Base-by-base conservation (phyloP, 1,140 invertebrate genomes). In the Drosophila sulfurigaster region DNA sequence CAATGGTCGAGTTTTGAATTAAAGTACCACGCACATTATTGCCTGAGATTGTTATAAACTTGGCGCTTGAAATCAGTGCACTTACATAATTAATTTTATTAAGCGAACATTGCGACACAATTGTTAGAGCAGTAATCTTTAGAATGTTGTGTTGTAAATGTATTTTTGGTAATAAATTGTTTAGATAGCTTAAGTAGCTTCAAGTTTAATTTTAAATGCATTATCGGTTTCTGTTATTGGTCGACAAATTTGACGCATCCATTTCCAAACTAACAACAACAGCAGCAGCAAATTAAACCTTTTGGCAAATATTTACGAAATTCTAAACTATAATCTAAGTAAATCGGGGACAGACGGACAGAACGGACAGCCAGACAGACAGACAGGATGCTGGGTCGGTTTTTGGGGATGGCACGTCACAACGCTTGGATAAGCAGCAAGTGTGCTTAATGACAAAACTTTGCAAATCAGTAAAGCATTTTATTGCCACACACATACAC, bases 381-480 rank as follows among this genome's bases (percentile, higher is more conserved):
- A 20, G 10, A 10, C 20, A 3, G 20, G 8, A 49, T 43, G 41
- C 41, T 43, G 41, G 41, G 41, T 13, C 5, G 45, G 6, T 38
- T 3, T 8, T 38, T 49, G 25, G 48, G 48, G 15, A 49, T 54
- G 28, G 35, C 38, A 38, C 58, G 60, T 57, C 49, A 66, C 49
- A 66, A 72, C 65, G 54, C 30, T 60, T 64, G 68, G 57, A 48
- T 67, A 76, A 72, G 58, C 77, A 73, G 54, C 83, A 81, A 81
- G 77, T 87, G 85, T 88, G 77, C 80, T 83, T 87, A 87, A 87
- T 87, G 83, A 89, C 77, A 88, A 87, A 87, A 87, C 77, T 87
- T 87, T 87, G 77, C 78, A 87, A 88, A 87, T 87, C 85, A 89
- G 80, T 73, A 83, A 78, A 80, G 76, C 83, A 88, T 77, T 86